A percentile compares a stretch with the other conserved stretches of the same genome.
Conservation (phyloP, 2,113 vertebrate genomes). For the Crotalus viridis region DNA sequence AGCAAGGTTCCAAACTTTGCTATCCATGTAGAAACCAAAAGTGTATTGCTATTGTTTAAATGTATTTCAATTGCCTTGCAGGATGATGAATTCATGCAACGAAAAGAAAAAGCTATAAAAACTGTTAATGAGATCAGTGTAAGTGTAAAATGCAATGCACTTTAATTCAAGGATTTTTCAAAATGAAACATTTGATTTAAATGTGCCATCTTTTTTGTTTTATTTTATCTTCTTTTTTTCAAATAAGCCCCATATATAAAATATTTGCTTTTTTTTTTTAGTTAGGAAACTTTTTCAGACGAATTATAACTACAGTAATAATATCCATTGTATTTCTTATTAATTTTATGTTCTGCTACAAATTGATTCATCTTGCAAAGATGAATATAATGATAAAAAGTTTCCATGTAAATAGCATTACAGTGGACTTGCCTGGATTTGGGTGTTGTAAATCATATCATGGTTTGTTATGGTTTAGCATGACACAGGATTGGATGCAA, state of each 20-base stretch:
- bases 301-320: neutral
- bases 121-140: slow-evolving; percentile 81
- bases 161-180: neutral
- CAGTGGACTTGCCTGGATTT: neutral
- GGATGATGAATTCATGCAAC: slow-evolving; percentile 88
- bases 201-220: neutral
- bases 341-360: neutral
- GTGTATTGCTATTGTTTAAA: slow-evolving; percentile 21
- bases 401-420: neutral
- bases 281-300: neutral
- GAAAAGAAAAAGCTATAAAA: slow-evolving; percentile 81
- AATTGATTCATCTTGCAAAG: neutral
- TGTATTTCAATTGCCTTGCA: slow-evolving; percentile 57
- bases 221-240: neutral
- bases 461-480: neutral
- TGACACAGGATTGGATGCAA: neutral
- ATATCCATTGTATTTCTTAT: neutral
- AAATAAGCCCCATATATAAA: neutral
- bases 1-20: neutral
- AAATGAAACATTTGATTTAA: neutral
- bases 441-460: neutral
- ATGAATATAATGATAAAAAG: neutral
- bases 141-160: slow-evolving; percentile 62
- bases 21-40: neutral
- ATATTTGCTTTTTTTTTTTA: neutral